Conservation (phyloP, 53 echinoderm and acorn worm genomes). For the Actinopyga echinites region DNA sequence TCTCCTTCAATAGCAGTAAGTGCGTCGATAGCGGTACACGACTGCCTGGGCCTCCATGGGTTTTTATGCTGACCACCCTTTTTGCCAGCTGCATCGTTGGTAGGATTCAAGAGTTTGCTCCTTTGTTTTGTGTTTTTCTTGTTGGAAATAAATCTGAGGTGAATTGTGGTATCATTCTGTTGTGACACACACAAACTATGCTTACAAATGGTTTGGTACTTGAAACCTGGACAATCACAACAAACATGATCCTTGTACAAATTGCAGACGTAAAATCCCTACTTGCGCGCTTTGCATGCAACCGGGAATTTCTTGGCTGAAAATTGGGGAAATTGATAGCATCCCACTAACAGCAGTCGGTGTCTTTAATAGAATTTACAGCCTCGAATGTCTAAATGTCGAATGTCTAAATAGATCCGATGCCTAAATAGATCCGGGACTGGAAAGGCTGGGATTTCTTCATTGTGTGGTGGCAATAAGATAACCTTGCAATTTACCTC, state of each 20-base stretch:
- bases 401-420: too few species aligned
- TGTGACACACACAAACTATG: conserved; percentile 1
- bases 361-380: not conserved
- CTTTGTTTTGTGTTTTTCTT: not conserved
- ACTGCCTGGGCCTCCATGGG: not conserved
- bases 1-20: not conserved
- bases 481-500: not conserved
- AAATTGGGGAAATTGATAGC: not conserved
- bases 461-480: not conserved
- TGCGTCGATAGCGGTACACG: too few species aligned
- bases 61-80: conserved; percentile 27
- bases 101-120: not conserved
- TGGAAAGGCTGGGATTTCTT: not conserved
- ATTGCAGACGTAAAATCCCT: not conserved
- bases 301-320: not conserved
- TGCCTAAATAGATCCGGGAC: not conserved
- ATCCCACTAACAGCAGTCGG: not conserved
- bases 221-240: not conserved
- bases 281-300: not conserved
- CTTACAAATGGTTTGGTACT: conserved; percentile 4
- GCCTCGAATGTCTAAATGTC: too few species aligned
- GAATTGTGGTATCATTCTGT: not conserved
- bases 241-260: not conserved
- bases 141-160: not conserved
- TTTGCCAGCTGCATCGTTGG: not conserved